phyloP scores from a whole-genome alignment of 2,888 invertebrate genomes.

The Achlya flavicornis region DNA sequence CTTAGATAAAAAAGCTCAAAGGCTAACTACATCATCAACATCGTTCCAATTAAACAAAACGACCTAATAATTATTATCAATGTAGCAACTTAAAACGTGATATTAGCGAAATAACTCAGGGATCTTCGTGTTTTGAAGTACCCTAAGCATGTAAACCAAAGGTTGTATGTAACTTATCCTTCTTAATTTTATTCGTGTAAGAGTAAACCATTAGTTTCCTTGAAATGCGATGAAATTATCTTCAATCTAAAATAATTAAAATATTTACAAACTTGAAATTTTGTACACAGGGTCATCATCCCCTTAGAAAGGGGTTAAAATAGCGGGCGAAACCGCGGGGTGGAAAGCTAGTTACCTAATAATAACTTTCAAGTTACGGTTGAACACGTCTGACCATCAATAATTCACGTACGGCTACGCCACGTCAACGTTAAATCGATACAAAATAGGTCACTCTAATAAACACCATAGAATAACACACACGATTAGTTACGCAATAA shows the following conservation, averaged over 20 bases:
- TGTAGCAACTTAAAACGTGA: not conserved
- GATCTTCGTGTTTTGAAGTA: no score
- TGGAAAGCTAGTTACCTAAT: not conserved
- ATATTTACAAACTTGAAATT: no score
- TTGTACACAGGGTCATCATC: no score
- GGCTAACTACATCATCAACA: not conserved
- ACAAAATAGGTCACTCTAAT: constrained; percentile 67
- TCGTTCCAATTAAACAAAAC: not conserved
- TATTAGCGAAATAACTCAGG: not conserved
- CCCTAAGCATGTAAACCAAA: no score
- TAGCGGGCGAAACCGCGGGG: not conserved
- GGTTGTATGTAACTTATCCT: no score
- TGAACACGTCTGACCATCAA: constrained; percentile 63
- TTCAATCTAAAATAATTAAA: no score
- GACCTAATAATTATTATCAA: no score
- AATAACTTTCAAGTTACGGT: constrained; percentile 24
- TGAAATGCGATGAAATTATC: no score
- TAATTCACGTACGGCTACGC: constrained; percentile 55
- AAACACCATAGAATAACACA: constrained; percentile 39
- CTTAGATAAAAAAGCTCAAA: not conserved
- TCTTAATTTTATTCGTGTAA: no score
- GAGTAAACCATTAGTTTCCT: no score
- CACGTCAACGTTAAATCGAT: constrained; percentile 58
- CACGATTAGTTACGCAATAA: constrained; percentile 29
- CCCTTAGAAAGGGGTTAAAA: no score